Percentiles rank a stretch among this genome's conserved stretches.
Conservation (phyloP, 2,113 vertebrate genomes). For the Cyphomyrus discorhynchus region DNA sequence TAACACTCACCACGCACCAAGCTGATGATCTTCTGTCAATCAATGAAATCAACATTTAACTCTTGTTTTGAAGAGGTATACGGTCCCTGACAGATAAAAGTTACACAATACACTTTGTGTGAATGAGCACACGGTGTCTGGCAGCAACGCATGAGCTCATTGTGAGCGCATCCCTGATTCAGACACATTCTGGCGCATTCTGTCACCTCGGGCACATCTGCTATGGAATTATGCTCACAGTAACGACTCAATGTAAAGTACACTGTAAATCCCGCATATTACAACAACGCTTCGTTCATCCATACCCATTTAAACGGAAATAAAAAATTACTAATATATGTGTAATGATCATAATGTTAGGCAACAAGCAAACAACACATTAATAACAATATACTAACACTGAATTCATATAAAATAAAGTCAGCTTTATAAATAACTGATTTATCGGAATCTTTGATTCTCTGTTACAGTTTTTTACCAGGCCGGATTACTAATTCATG, state of each 20-base stretch:
- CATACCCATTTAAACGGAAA: background rate
- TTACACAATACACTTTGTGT: background rate
- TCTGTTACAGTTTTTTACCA: background rate
- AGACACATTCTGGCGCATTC: slow-evolving; percentile 10
- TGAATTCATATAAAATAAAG: background rate
- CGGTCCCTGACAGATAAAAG: background rate
- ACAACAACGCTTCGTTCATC: slow-evolving; percentile 2
- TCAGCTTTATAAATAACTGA: background rate
- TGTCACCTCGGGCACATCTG: background rate
- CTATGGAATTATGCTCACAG: background rate
- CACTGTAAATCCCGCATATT: slow-evolving; percentile 3
- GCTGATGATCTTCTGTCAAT: background rate
- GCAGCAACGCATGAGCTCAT: background rate
- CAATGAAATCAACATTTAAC: background rate
- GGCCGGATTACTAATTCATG: background rate
- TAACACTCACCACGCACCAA: background rate
- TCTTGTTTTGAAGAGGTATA: background rate
- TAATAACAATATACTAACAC: background rate
- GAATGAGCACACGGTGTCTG: background rate
- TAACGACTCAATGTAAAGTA: background rate
- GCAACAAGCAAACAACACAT: background rate
- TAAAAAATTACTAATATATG: background rate
- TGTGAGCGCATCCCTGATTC: background rate
- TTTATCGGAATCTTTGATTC: background rate
- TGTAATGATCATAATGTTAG: background rate